phyloP scores from a whole-genome alignment of 2,113 vertebrate genomes.

The Notechis scutatus region DNA sequence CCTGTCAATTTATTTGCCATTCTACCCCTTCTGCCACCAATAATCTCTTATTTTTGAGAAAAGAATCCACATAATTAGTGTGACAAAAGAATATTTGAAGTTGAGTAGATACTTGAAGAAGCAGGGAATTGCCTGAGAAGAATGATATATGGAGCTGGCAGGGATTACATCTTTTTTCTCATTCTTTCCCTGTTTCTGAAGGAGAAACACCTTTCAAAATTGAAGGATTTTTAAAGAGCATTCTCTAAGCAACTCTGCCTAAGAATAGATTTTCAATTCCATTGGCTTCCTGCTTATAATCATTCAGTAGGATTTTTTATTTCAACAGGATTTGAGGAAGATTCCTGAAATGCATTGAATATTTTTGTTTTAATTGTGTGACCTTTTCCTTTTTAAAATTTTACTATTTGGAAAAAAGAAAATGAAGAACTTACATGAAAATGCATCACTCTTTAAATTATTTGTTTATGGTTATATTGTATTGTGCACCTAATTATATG shows the following conservation, averaged over 20 bases:
- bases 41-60: neutral
- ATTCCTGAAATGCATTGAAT: neutral
- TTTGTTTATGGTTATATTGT: neutral
- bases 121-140: neutral
- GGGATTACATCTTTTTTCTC: neutral
- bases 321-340: neutral
- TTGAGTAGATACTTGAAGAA: neutral
- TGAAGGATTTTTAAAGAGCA: neutral
- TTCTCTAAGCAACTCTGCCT: neutral
- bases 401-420: neutral
- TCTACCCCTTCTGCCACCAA: neutral
- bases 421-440: neutral
- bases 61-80: neutral
- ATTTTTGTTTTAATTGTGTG: neutral
- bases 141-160: neutral
- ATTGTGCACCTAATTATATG: neutral
- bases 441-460: neutral
- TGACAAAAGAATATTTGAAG: neutral
- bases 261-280: neutral
- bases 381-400: neutral
- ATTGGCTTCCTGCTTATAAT: neutral
- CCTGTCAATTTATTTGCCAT: neutral
- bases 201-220: neutral
- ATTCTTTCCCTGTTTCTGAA: neutral
- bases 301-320: neutral